Conservation (phyloP, 2,113 vertebrate genomes). For the Neomonachus schauinslandi region DNA sequence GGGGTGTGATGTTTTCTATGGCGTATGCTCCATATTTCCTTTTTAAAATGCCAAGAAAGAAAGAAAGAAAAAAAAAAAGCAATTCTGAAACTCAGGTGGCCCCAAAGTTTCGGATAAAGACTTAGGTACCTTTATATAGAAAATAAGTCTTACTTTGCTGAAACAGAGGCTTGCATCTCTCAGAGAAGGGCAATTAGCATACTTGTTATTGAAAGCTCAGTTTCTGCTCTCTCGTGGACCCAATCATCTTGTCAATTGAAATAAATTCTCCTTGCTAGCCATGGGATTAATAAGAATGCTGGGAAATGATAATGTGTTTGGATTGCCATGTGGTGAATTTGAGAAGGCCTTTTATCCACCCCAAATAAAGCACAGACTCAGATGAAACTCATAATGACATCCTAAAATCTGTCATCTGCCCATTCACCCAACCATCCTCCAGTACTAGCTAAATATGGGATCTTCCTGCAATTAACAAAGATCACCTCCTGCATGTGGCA, state of each 20-base stretch:
- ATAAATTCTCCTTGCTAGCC: not conserved
- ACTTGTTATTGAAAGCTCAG: not conserved
- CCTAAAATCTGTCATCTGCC: not conserved
- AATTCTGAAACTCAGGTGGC: not conserved
- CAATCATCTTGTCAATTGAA: not conserved
- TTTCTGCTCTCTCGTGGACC: not conserved
- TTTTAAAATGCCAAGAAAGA: not conserved
- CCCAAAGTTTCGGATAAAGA: not conserved
- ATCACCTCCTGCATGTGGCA: not conserved
- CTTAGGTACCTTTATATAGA: not conserved
- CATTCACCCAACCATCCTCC: not conserved
- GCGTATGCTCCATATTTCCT: not conserved
- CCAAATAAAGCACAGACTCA: not conserved
- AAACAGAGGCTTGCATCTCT: not conserved
- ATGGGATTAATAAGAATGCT: not conserved
- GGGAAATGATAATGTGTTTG: not conserved
- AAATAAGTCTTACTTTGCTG: not conserved
- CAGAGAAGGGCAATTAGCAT: not conserved
- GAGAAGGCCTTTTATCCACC: not conserved
- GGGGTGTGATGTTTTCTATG: not conserved
- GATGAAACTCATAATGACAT: not conserved
- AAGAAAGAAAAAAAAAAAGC: not conserved
- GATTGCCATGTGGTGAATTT: not conserved
- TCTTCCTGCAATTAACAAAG: not conserved
- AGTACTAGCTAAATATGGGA: not conserved